Percentiles rank a stretch among this genome's conserved stretches.
Conservation (phyloP, 2,888 invertebrate species). For the Onchidella celtica region DNA sequence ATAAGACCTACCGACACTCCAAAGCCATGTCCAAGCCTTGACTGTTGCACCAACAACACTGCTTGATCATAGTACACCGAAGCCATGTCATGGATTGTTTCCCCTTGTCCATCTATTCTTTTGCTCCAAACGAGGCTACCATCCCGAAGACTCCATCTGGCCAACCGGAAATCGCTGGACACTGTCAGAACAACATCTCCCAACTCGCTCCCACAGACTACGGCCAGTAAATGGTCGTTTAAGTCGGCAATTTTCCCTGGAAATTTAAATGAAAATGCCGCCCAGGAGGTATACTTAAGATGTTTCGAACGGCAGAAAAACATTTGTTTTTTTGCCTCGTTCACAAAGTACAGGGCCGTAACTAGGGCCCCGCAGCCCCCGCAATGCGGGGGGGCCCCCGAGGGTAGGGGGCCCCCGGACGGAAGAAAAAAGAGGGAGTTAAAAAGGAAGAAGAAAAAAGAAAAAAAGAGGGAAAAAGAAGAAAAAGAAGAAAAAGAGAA, state of each 20-base stretch:
- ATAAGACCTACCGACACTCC: constrained; percentile 8
- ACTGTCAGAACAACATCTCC: constrained; percentile 32
- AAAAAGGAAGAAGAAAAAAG: too few species aligned
- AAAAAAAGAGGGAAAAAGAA: too few species aligned
- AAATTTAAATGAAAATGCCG: too few species aligned
- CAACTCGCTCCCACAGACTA: constrained; percentile 26
- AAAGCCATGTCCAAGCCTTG: background rate
- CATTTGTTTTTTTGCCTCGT: too few species aligned
- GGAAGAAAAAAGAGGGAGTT: background rate
- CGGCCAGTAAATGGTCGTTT: background rate
- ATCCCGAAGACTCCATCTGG: constrained; percentile 52
- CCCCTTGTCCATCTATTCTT: background rate
- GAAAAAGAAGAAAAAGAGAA: too few species aligned
- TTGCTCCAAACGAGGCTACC: constrained; percentile 49
- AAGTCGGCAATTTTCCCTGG: constrained; percentile 37
- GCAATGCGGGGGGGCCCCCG: too few species aligned
- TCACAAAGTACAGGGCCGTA: too few species aligned
- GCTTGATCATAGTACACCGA: constrained; percentile 57
- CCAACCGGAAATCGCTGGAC: constrained; percentile 39
- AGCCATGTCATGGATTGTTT: constrained; percentile 21
- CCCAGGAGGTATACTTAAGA: too few species aligned
- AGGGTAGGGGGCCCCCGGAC: too few species aligned
- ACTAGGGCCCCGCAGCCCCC: too few species aligned
- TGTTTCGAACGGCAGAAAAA: too few species aligned
- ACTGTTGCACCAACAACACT: constrained; percentile 34